Evolutionary conservation across 2,797 vertebrate genomes (phyloP), one percentile per base, ranked within the genome.

Genomic region (Megaceryle alcyon): DNA sequence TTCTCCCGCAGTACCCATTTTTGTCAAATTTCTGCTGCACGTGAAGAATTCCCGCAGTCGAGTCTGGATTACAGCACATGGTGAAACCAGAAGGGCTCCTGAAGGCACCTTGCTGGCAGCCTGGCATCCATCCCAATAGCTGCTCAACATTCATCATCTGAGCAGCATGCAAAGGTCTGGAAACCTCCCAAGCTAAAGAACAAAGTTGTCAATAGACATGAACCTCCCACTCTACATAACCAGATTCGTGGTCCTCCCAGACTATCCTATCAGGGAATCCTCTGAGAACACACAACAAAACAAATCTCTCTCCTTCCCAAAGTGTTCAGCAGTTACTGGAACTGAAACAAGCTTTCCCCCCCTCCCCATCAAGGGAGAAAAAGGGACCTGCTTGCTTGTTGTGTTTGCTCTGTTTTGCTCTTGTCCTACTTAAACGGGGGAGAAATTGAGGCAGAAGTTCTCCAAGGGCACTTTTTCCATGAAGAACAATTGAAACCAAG

Each of bases 401-500:
- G 8, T 12, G 56, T 61, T 82, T 76, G 23, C 37, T 19, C 21
- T 16, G 19, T 7, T 86, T 71, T 33, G 5, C 22, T 86, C 25
- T 23, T 14, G 31, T 41, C 18, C 16, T 64, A 35, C 35, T 35
- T 35, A 4, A 1, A 43, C 28, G 71, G 54, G 1, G 14, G 5
- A 49, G 19, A 25, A 87, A 72, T 16, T 7, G 19, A 56, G 25
- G n/a, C 2, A 0, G 91, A 80, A 31, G 23, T 63, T 88, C 43
- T 73, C 14, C 7, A 85, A 54, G 21, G 43, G 10, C 2, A 57
- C 14, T 60, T 78, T 29, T 65, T 23, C 64, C 31, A 41, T 9
- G 10, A 84, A 82, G 13, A 26, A 57, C 21, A 77, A 90, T 23
- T 21, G 85, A 88, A 94, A 66, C n/a, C 48, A 43, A 75, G 69